Evolutionary conservation across 2,797 vertebrate species (phyloP), one percentile per base, ranked within the genome.

Genomic region (Chelmon rostratus): DNA sequence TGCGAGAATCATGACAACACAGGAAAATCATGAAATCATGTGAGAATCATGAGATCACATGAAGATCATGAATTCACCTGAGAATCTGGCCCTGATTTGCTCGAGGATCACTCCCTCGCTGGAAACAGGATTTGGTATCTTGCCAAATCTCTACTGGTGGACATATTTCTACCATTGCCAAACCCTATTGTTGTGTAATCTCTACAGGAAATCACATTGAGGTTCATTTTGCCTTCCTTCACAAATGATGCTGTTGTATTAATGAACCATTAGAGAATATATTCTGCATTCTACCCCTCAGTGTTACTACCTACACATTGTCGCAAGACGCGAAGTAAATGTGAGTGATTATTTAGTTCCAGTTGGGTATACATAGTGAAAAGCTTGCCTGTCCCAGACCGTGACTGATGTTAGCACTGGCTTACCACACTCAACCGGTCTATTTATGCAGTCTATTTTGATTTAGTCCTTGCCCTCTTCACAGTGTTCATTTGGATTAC

Each of bases 341-440:
- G 61, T 78, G 73, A 85, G 47, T 81, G 68, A 81, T 79, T 76
- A 66, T 56, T 33, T 65, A 38, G 59, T 83, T 86, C 59, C 70
- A 63, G 38, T 68, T 73, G 31, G 49, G 28, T 80, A 77, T 78
- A 80, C 64, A 54, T 47, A 15, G 66, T 18, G 37, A 80, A 62
- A 38, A 70, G 61, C 79, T 66, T 73, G 54, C 78, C 75, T 77
- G 71, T 76, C 71, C 47, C 57, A 71, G 50, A 67, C n/a, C 6
- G 23, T 82, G 73, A 83, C 23, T 81, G 69, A 80, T 88, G 53
- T 83, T 86, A 75, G 82, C 65, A 66, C 50, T 15, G 6, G 61
- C 76, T 82, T 83, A 87, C 79, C 53, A 23, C 76, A 61, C 52
- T 79, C 85, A 72, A 35, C 76, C 61, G 67, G 18, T 76, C 56